Evolutionary conservation across 2,888 invertebrate species (phyloP).

Genomic region (Formica aserva): DNA sequence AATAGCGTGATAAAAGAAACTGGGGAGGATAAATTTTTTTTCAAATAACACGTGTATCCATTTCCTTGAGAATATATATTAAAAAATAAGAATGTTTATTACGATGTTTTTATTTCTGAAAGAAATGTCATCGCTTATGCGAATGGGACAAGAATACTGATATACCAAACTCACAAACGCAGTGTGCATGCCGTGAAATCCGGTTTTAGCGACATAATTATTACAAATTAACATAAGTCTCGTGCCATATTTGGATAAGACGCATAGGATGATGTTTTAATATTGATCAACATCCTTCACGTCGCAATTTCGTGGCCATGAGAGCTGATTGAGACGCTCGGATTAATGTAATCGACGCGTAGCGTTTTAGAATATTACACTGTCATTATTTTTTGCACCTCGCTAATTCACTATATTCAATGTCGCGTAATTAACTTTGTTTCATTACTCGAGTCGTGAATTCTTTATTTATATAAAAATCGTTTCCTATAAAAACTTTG

Average conservation of each 20-base stretch:
- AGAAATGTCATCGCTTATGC: neutral
- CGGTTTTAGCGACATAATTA: slow-evolving; percentile 40
- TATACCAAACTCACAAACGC: slow-evolving; percentile 7
- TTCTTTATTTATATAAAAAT: slow-evolving; percentile 3
- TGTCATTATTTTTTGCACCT: slow-evolving; percentile 27
- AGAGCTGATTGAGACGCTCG: slow-evolving; percentile 36
- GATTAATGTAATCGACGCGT: slow-evolving; percentile 37
- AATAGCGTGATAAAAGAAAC: neutral
- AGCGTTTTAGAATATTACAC: slow-evolving; percentile 29
- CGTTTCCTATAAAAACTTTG: neutral
- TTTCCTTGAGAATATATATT: slow-evolving; percentile 19
- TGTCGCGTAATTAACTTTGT: neutral
- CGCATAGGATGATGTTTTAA: slow-evolving; percentile 44
- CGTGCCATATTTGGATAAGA: slow-evolving; percentile 25
- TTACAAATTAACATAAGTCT: slow-evolving; percentile 43
- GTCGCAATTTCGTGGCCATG: slow-evolving; percentile 39
- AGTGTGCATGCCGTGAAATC: slow-evolving; percentile 14
- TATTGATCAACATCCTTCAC: slow-evolving; percentile 44
- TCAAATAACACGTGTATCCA: neutral
- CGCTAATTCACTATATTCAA: neutral
- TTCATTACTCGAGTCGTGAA: neutral
- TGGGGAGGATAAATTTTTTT: neutral
- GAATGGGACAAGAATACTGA: slow-evolving; percentile 22
- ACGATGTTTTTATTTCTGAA: slow-evolving; percentile 16
- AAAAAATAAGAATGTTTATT: slow-evolving; percentile 31